A percentile compares a stretch with the other conserved stretches of the same genome.
Evolutionary conservation across 1,140 invertebrate species (phyloP).

Genomic region (Drosophila albomicans): DNA sequence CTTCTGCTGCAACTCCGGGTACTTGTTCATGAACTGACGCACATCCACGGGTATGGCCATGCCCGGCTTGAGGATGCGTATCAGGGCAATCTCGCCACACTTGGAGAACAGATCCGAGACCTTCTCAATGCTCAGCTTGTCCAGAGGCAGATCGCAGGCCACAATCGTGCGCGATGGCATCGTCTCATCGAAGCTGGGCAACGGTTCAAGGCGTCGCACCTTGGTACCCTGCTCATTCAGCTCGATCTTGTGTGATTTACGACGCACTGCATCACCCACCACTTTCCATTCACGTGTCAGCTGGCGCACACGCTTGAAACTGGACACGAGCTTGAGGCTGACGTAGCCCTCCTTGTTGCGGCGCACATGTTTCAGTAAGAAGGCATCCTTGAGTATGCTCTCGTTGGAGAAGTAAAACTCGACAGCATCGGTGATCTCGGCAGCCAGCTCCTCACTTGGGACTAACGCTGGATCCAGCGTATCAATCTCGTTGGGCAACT

Average conservation of each 20-base stretch:
- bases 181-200: conserved; percentile 96
- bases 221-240: conserved; percentile 96
- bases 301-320: conserved; percentile 96
- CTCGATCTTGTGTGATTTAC: conserved; percentile 92
- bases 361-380: conserved; percentile 96
- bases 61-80: conserved; percentile 93
- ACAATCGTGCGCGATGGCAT: conserved; percentile 95
- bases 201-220: conserved; percentile 92
- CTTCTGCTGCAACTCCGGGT: conserved; percentile 93
- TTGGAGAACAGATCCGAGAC: conserved; percentile 94
- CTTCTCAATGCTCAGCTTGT: conserved; percentile 93
- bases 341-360: conserved; percentile 98
- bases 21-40: conserved; percentile 94
- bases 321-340: conserved; percentile 96
- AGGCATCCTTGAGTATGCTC: conserved; percentile 97
- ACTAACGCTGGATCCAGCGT: conserved; percentile 63
- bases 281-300: conserved; percentile 97
- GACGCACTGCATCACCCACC: conserved; percentile 92
- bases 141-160: conserved; percentile 93
- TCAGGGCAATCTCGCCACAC: conserved; percentile 94
- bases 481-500: conserved; percentile 71
- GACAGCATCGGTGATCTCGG: conserved; percentile 92
- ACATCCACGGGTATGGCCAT: conserved; percentile 95
- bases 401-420: conserved; percentile 98
- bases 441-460: conserved; percentile 90